Base-by-base conservation (phyloP, 2,888 invertebrate genomes). In the Ceramica pisi region DNA sequence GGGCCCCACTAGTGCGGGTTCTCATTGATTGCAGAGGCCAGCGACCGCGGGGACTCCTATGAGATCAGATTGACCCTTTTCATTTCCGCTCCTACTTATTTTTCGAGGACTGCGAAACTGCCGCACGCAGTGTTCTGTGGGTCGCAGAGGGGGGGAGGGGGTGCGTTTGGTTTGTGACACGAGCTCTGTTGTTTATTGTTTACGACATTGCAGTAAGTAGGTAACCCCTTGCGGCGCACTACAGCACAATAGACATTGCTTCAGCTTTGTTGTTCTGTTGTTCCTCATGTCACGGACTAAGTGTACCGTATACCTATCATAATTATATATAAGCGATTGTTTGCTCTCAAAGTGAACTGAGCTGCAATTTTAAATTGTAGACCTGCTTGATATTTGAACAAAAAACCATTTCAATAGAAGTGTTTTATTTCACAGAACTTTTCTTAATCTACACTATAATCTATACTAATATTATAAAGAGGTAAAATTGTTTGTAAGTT, bases 61-160 rank as follows among this genome's bases (percentile, higher is more conserved):
- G 75, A 86, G 84, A 88, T 89, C 88, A 83, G 82, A 88, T 90
- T 88, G 91, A 90, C 92, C 92, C 93, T 90, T 90, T 89, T 89
- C 88, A 88, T 87, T 89, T 88, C 87, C 90, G 87, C 71, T 86
- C 80, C 80, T 80, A 81, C 86, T 88, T 86, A 89, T 88, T 85
- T 88, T 86, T 80, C 80, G 81, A 83, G 87, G 88, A 84, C 87
- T 84, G 86, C 86, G 85, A 87, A 86, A 86, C 88, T 80, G 75
- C 75, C 46, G 67, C 48, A 57, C 68, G 73, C 70, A 44, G 64
- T 50, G 57, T 21, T 31, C 35, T 48, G 26, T n/a, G 68, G 57
- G 67, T 21, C 62, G 69, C 55, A 23, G 59, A 75, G 71, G 63
- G 73, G 65, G 60, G 72, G 26, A 48, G 26, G 12, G 14, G 53